These are phyloP conservation scores for Hemicrepidius hirtus DNA, from an alignment of 2,888 invertebrate genomes.

Conservation along the genomic window DNA sequence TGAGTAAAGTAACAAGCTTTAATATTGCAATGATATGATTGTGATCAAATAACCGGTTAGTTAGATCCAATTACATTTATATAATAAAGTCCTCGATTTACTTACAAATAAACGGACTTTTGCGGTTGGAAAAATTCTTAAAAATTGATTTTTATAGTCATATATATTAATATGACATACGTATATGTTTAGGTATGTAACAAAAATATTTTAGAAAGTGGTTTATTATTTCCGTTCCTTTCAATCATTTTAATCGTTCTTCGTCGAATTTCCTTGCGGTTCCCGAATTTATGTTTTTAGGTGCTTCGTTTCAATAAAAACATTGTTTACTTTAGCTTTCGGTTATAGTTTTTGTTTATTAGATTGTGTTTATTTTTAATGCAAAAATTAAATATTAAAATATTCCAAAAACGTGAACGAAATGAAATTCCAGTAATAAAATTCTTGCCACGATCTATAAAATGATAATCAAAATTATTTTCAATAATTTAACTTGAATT, in stretches of 20 bases:
- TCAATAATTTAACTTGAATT: not conserved
- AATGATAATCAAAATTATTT: not conserved
- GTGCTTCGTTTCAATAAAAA: no score
- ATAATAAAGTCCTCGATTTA: not conserved
- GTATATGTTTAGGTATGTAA: conserved; percentile 20
- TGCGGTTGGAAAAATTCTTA: conserved; percentile 1
- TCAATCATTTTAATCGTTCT: conserved; percentile 6
- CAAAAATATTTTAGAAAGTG: conserved; percentile 2
- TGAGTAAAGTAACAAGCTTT: conserved; percentile 19
- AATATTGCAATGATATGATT: not conserved
- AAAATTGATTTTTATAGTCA: conserved; percentile 5
- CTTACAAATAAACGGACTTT: not conserved
- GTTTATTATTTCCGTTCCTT: conserved; percentile 13
- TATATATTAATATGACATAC: conserved; percentile 26
- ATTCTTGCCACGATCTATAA: no score
- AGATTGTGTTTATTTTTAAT: no score
- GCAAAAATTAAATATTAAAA: no score
- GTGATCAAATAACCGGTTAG: conserved; percentile 10
- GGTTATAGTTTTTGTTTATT: no score
- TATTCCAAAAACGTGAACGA: no score
- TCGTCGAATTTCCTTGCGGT: conserved; percentile 6
- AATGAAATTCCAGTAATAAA: no score
- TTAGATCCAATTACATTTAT: not conserved
- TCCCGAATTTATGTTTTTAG: no score
- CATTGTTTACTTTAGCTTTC: no score